Conservation (phyloP, 2,113 vertebrate genomes). For the Arizona elegans region DNA sequence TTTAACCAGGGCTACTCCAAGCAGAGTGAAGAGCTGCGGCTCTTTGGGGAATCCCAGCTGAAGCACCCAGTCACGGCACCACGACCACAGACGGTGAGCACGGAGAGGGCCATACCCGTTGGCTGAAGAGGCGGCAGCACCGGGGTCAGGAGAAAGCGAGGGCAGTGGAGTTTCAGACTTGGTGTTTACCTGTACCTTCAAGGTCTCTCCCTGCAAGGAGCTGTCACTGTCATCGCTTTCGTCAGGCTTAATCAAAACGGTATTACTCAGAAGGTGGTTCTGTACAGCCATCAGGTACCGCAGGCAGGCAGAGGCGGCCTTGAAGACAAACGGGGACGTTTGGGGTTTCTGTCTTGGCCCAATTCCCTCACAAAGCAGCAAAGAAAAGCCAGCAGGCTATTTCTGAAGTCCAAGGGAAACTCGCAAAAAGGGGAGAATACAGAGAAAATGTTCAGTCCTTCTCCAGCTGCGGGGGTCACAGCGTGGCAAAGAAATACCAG, state of each 20-base stretch:
- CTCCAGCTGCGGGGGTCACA: not conserved
- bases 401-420: not conserved
- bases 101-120: conserved; percentile 23
- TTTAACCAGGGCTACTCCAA: not conserved
- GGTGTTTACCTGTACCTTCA: conserved; percentile 99
- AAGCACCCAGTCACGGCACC: conserved; percentile 8
- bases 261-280: conserved; percentile 99
- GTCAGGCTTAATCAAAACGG: conserved; percentile 93
- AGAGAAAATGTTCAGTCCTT: not conserved
- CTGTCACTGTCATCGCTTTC: conserved; percentile 97
- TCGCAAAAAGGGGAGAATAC: not conserved
- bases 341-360: conserved; percentile 60
- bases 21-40: no score
- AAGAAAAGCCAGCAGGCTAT: conserved; percentile 38
- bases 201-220: conserved; percentile 99
- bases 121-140: conserved; percentile 31
- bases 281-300: conserved; percentile 98
- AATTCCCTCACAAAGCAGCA: conserved; percentile 1
- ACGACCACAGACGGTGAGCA: conserved; percentile 3
- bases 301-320: conserved; percentile 96
- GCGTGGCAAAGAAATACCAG: not conserved
- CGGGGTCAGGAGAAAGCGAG: conserved; percentile 41
- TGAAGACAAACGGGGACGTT: conserved; percentile 69
- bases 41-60: conserved; percentile 9
- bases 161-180: conserved; percentile 80